Evolutionary conservation across 2,113 vertebrate species (phyloP), one percentile per base, ranked within the genome.

Genomic region (Hoplias malabaricus): DNA sequence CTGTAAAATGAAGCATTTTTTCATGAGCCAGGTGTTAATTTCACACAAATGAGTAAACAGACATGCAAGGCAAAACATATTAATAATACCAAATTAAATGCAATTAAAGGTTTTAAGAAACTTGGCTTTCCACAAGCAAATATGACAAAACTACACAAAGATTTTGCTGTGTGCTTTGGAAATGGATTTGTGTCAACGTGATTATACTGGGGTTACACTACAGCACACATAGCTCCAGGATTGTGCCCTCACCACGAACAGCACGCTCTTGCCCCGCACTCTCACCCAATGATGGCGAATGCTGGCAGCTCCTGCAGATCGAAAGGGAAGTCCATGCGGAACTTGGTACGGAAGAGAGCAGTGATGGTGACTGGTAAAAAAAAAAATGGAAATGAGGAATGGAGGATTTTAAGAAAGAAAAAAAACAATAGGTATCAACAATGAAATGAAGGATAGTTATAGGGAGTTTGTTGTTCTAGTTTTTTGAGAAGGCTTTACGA

Each of bases 271-370:
- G 66, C 59, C 78, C 69, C 42, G 38, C 72, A 73, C n/a, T 82
- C 94, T 92, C 86, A 98, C 97, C 97, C 97, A 33, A 98, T 98
- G 83, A 97, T 69, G 27, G 97, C 97, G 66, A 98, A 98, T 0
- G 96, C 97, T 0, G 96, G 97, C 65, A 98, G 93, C 84, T 98
- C 97, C 87, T 98, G 93, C 19, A 98, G 93, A 84, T 98, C 97
- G 65, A 98, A 98, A 46, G 97, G 96, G 80, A 98, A 98, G 84
- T 98, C 97, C 95, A 97, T 96, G 2, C 96, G 94, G 33, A 98
- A 98, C 50, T 96, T 98, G 3, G 97, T 98, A 90, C 94, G 94
- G 90, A 98, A 98, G 59, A 98, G 91, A 80, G 97, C 97, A 3
- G 96, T 98, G 90, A 98, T 98, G 83, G 97, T 98, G 57, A 94